Evolutionary conservation across 53 echinoderm and acorn worm genomes (phyloP).

Genomic region (Crossaster papposus): DNA sequence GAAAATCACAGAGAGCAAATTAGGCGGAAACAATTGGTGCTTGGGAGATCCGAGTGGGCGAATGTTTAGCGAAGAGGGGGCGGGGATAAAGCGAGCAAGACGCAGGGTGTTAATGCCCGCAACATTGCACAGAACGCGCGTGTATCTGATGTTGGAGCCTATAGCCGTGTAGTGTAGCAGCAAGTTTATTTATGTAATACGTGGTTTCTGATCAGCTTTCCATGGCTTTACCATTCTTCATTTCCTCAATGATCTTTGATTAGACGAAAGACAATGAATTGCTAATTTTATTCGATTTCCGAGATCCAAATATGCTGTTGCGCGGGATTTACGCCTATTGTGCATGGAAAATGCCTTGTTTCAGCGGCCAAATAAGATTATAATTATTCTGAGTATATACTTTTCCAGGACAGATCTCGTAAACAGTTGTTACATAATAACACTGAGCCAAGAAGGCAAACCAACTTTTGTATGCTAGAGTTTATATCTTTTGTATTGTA

Average conservation of each 20-base stretch:
- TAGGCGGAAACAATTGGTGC: conserved; percentile 62
- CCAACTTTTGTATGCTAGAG: too few relatives aligned
- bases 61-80: conserved; percentile 8
- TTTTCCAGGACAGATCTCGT: not conserved
- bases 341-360: not conserved
- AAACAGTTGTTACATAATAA: not conserved
- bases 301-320: not conserved
- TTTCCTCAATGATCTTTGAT: conserved; percentile 8
- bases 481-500: too few relatives aligned
- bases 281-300: conserved; percentile 15
- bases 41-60: conserved; percentile 24
- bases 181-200: conserved; percentile 6
- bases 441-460: too few relatives aligned
- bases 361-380: conserved; percentile 21
- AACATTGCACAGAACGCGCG: not conserved
- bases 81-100: not conserved
- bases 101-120: not conserved
- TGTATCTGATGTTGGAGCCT: not conserved
- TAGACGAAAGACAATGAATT: conserved; percentile 20
- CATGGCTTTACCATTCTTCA: conserved; percentile 8
- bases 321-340: not conserved
- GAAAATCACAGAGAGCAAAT: conserved; percentile 52
- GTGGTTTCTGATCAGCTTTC: not conserved
- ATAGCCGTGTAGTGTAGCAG: not conserved
- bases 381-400: not conserved